Percentiles rank a stretch among this genome's conserved stretches.
Evolutionary conservation across 1,140 invertebrate species (phyloP).

Genomic region (Diabrotica virgifera): DNA sequence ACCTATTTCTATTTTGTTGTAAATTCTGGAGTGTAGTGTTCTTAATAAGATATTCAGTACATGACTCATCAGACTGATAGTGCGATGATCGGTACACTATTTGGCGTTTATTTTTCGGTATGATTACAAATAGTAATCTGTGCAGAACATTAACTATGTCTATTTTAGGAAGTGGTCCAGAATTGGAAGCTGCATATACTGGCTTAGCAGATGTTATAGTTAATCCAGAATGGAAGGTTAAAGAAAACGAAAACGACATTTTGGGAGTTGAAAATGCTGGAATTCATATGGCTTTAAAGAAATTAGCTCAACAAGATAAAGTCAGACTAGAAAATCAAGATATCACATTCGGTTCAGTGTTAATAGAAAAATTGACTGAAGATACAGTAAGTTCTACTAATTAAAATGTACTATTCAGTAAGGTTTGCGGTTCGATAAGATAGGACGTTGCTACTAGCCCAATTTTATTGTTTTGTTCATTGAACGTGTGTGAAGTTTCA

Average conservation of each 20-base stretch:
- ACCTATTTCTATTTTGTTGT: no score
- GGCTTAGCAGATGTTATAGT: slow-evolving; percentile 51
- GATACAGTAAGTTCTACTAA: slow-evolving; percentile 57
- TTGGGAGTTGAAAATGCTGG: slow-evolving; percentile 75
- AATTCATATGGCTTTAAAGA: slow-evolving; percentile 77
- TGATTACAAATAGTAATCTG: no score
- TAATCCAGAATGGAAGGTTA: slow-evolving; percentile 48
- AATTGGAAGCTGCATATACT: slow-evolving; percentile 45
- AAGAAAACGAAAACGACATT: slow-evolving; percentile 50
- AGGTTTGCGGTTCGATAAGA: no score
- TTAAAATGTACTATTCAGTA: background rate
- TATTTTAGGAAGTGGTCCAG: slow-evolving; percentile 29
- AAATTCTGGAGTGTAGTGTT: no score
- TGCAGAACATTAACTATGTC: background rate
- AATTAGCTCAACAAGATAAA: slow-evolving; percentile 68
- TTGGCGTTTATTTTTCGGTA: no score
- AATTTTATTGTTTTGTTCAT: no score
- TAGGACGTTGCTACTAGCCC: no score
- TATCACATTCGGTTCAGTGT: slow-evolving; percentile 49
- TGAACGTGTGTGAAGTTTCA: no score
- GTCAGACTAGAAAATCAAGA: slow-evolving; percentile 42
- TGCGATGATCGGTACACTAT: no score
- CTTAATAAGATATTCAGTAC: no score
- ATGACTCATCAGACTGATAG: no score
- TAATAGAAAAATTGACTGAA: slow-evolving; percentile 51